phyloP scores from a whole-genome alignment of 2,888 invertebrate genomes.

The Cerastoderma edule region DNA sequence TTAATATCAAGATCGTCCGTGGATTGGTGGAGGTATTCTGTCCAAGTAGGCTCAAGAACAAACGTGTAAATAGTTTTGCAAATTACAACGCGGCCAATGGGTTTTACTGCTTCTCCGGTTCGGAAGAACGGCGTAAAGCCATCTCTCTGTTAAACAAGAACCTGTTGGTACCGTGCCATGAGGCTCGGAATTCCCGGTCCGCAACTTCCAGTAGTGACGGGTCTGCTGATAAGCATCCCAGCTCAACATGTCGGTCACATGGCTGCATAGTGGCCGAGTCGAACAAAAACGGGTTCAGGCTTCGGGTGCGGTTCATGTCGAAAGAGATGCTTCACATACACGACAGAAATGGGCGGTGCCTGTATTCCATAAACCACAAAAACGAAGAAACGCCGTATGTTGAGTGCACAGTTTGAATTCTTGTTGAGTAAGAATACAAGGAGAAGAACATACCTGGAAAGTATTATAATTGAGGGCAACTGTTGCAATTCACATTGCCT shows the following conservation, averaged over 20 bases:
- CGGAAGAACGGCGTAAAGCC: constrained; percentile 29
- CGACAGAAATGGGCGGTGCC: constrained; percentile 50
- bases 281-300: constrained; percentile 75
- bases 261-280: constrained; percentile 72
- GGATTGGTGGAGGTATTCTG: constrained; percentile 75
- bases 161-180: constrained; percentile 23
- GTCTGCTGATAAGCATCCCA: constrained; percentile 40
- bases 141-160: constrained; percentile 19
- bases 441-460: no score
- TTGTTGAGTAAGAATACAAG: no score
- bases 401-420: constrained; percentile 24
- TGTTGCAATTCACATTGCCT: no score
- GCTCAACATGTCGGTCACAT: constrained; percentile 41
- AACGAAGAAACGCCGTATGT: constrained; percentile 10
- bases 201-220: constrained; percentile 66
- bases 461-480: no score
- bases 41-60: constrained; percentile 50
- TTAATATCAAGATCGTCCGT: constrained; percentile 81
- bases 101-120: constrained; percentile 34
- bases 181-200: constrained; percentile 26
- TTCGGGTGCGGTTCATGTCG: constrained; percentile 74
- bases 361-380: constrained; percentile 32
- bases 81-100: constrained; percentile 41
- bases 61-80: constrained; percentile 44
- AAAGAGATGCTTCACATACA: constrained; percentile 64